Evolutionary conservation across 1,140 invertebrate species (phyloP).

Genomic region (Diachasma alloeum): DNA sequence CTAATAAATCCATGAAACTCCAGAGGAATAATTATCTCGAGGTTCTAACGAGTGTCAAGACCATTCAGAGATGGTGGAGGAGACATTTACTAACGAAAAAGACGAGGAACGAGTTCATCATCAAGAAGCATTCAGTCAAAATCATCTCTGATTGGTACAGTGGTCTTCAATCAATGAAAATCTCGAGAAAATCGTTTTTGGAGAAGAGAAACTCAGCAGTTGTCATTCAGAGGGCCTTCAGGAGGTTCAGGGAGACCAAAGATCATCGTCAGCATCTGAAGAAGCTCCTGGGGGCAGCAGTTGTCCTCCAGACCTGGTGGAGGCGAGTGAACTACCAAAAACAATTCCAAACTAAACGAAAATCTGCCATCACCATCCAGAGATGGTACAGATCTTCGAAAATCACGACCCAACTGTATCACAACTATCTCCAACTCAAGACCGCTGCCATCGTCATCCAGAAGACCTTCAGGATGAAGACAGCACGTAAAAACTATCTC

Average conservation of each 20-base stretch:
- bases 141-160: conserved; percentile 46
- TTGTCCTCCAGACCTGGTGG: conserved; percentile 47
- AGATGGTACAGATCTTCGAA: conserved; percentile 37
- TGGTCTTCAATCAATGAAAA: conserved; percentile 13
- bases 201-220: conserved; percentile 11
- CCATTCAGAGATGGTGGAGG: conserved; percentile 64
- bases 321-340: conserved; percentile 20
- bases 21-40: conserved; percentile 53
- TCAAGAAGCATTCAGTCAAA: conserved; percentile 43
- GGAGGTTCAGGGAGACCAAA: conserved; percentile 33
- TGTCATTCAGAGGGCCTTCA: conserved; percentile 47
- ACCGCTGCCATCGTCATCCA: conserved; percentile 37
- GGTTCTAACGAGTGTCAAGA: conserved; percentile 49
- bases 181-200: conserved; percentile 35
- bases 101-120: conserved; percentile 56
- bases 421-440: conserved; percentile 17
- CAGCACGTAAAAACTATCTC: conserved; percentile 27
- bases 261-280: conserved; percentile 27
- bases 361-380: conserved; percentile 40
- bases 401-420: conserved; percentile 17
- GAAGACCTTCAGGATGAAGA: conserved; percentile 41
- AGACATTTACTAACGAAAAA: conserved; percentile 51
- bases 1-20: conserved; percentile 51
- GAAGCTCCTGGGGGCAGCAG: conserved; percentile 23
- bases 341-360: conserved; percentile 13